phyloP scores from a whole-genome alignment of 2,888 invertebrate species.

The Scaptomyza parva region DNA sequence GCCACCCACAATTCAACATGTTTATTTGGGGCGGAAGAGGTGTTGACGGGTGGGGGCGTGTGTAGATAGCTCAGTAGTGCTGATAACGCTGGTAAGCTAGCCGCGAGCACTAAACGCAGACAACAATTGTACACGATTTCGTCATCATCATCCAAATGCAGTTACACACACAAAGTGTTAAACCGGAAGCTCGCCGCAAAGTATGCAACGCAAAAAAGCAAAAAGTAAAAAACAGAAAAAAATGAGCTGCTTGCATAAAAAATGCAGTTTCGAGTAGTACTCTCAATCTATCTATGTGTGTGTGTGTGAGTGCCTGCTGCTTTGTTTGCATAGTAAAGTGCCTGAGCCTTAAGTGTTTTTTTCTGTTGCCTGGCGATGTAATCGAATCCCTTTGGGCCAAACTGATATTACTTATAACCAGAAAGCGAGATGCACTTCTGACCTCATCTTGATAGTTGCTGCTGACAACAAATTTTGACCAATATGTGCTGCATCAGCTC shows the following conservation, averaged over 20 bases:
- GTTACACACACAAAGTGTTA: constrained; percentile 28
- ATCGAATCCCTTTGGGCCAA: constrained; percentile 69
- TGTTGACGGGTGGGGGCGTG: background rate
- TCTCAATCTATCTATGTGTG: constrained; percentile 18
- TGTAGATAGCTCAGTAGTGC: constrained; percentile 31
- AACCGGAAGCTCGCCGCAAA: constrained; percentile 57
- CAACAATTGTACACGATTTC: constrained; percentile 67
- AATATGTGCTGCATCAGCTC: constrained; percentile 15
- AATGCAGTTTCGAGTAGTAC: constrained; percentile 19
- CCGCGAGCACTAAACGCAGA: constrained; percentile 46
- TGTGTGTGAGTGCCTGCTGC: constrained; percentile 19
- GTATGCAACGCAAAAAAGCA: constrained; percentile 54
- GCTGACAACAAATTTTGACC: constrained; percentile 30
- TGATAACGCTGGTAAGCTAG: constrained; percentile 63
- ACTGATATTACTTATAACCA: constrained; percentile 45
- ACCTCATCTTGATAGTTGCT: constrained; percentile 69
- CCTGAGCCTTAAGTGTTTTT: constrained; percentile 48
- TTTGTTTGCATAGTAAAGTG: constrained; percentile 70
- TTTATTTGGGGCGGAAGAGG: constrained; percentile 43
- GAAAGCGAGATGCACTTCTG: constrained; percentile 50
- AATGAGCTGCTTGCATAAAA: constrained; percentile 27
- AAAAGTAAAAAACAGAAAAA: too few species aligned
- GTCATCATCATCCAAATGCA: constrained; percentile 46
- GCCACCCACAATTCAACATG: constrained; percentile 66
- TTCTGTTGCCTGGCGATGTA: constrained; percentile 50